Base-by-base conservation (phyloP, 53 echinoderm and acorn worm genomes). In the Echinarachnius parma region DNA sequence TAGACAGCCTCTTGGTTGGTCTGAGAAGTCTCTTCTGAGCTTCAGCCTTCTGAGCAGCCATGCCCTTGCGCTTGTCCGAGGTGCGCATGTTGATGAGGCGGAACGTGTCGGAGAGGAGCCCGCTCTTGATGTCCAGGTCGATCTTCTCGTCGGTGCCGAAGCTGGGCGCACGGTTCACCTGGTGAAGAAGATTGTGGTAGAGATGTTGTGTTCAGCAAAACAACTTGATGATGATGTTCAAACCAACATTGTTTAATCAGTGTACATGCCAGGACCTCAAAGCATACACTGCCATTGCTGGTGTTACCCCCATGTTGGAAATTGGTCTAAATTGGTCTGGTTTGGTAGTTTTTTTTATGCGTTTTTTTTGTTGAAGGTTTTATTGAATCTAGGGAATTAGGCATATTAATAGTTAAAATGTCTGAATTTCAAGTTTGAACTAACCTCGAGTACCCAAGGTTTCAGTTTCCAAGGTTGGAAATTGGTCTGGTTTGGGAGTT, bases 131-230 rank as follows among this genome's bases (percentile, higher is more conserved):
- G 82, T 96, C 88, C 62, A 87, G 81, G 77, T 96, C 96, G 7
- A 96, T 84, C 55, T 87, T 82, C 44, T 91, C 84, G 36, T 96
- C 96, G 8, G 96, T 96, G 21, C 90, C 90, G 79, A 91, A 96
- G 37, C 96, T 96, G 5, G 96, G 96, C 4, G 96, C 90, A 71
- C 96, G 45, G 66, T 96, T 96, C 18, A 96, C 91, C 96, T 96
- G 74, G 3, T 46, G 39, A 39, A n/a, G n/a, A n/a, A n/a, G n/a
- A n/a, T n/a, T n/a, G n/a, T n/a, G n/a, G n/a, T n/a, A n/a, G n/a
- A n/a, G n/a, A n/a, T n/a, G n/a, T n/a, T n/a, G n/a, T n/a, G n/a
- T n/a, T n/a, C n/a, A n/a, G n/a, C n/a, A n/a, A n/a, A n/a, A n/a
- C n/a, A n/a, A n/a, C n/a, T n/a, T n/a, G n/a, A n/a, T n/a, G n/a